A percentile compares a stretch with the other conserved stretches of the same genome.
Evolutionary conservation across 1,140 invertebrate species (phyloP).

Genomic region (Danaus melanippus): DNA sequence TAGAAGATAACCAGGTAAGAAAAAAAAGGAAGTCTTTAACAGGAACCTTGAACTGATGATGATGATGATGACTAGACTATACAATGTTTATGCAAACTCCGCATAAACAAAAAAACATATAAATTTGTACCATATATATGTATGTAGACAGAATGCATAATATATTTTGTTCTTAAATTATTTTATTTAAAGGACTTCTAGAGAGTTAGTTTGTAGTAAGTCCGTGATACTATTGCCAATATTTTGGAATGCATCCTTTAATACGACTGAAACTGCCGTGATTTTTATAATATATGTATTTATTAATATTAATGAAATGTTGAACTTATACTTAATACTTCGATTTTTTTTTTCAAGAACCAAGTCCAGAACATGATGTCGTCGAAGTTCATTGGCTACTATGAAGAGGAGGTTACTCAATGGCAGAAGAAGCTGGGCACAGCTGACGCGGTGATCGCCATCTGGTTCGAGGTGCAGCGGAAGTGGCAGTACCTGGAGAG

Average conservation of each 20-base stretch:
- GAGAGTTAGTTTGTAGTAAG: too few relatives aligned
- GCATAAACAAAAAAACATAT: too few relatives aligned
- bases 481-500: conserved; percentile 96
- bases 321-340: background rate
- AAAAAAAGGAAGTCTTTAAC: background rate
- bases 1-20: conserved; percentile 95
- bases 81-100: too few relatives aligned
- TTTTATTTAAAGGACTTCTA: too few relatives aligned
- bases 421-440: conserved; percentile 93
- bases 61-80: too few relatives aligned
- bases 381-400: conserved; percentile 92
- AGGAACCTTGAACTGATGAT: too few relatives aligned
- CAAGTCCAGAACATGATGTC: conserved; percentile 93
- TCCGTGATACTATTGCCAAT: background rate
- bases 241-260: background rate
- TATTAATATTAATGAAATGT: background rate
- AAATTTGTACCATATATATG: too few relatives aligned
- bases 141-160: too few relatives aligned
- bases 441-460: conserved; percentile 87
- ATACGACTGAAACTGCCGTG: background rate
- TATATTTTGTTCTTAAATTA: too few relatives aligned
- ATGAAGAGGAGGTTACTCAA: conserved; percentile 86
- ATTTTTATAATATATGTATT: too few relatives aligned
- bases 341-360: conserved; percentile 36
- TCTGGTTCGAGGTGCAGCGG: conserved; percentile 95